Evolutionary conservation across 1,140 invertebrate genomes (phyloP), one percentile per base, ranked within the genome.

Genomic region (Drosophila lacteicornis): DNA sequence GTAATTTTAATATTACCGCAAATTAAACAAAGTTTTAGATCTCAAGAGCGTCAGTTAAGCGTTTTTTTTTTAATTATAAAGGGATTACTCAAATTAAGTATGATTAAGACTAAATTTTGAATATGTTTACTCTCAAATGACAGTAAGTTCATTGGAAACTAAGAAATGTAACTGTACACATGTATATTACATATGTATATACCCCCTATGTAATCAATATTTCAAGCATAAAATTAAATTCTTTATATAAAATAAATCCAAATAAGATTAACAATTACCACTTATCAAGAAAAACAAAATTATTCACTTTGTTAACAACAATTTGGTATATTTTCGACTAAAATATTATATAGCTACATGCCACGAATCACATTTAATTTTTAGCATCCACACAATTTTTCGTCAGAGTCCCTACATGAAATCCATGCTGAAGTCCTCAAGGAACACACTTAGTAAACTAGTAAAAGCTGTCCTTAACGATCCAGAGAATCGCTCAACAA

Each of bases 261-360:
- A n/a, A n/a, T n/a, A n/a, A n/a, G n/a, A n/a, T n/a, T n/a, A n/a
- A n/a, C n/a, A n/a, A n/a, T n/a, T n/a, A n/a, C 25, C 30, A 22
- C 17, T 25, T n/a, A n/a, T n/a, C 2, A 25, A 47, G 33, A 9
- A 36, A 68, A 17, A 40, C 15, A n/a, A n/a, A 15, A 6, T 33
- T 40, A 7, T 1, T 9, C 2, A n/a, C 33, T 17, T 70, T 22
- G 30, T 11, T 57, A 19, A 36, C 43, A 56, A 45, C n/a, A 46
- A 40, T 69, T 66, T 69, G 38, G 47, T 69, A 27, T 69, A 67
- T 53, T 43, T 51, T 4, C 12, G 51, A 66, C 19, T 68, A 40
- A 25, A 50, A 0, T 40, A 33, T 17, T 40, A 62, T 40, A 62
- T 47, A 22, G 11, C 22, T 67, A 60, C 2, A 1, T 36, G 47